Percentiles rank a stretch among this genome's conserved stretches.
phyloP scores from a whole-genome alignment of 1,140 invertebrate species.

The Hylaeus anthracinus region DNA sequence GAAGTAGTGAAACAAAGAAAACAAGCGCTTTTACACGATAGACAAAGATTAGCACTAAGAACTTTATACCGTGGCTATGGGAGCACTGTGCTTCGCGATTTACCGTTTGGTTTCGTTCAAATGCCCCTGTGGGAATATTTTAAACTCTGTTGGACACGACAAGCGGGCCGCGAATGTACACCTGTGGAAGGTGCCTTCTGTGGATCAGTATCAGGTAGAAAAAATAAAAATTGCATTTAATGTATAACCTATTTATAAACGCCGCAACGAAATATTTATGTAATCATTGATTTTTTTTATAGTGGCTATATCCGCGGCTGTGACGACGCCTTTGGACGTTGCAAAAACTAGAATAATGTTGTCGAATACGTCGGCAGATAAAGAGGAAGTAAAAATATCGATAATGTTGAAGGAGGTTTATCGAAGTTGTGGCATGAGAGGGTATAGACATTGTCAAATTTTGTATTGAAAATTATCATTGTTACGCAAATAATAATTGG shows the following conservation, averaged over 20 bases:
- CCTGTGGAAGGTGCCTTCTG: conserved; percentile 89
- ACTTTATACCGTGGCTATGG: conserved; percentile 94
- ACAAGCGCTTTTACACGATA: conserved; percentile 85
- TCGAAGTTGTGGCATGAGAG: conserved; percentile 85
- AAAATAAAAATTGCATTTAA: background rate
- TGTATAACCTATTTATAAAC: background rate
- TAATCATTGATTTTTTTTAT: conserved; percentile 36
- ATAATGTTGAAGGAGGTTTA: conserved; percentile 84
- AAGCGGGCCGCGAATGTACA: conserved; percentile 80
- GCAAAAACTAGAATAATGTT: conserved; percentile 98
- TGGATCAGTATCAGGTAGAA: conserved; percentile 89
- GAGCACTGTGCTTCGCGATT: conserved; percentile 94
- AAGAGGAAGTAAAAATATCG: conserved; percentile 63
- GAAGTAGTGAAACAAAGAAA: conserved; percentile 97
- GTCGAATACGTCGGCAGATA: conserved; percentile 68
- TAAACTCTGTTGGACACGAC: conserved; percentile 84
- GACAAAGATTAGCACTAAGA: conserved; percentile 73
- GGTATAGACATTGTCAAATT: conserved; percentile 77
- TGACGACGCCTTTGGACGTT: conserved; percentile 97
- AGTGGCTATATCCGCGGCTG: conserved; percentile 89
- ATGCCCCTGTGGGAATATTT: conserved; percentile 97
- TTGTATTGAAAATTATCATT: background rate
- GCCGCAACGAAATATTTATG: background rate
- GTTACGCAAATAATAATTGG: background rate
- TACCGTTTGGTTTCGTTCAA: conserved; percentile 97